Base-by-base conservation (phyloP, 1,140 invertebrate genomes). In the Caenorhabditis brenneri region DNA sequence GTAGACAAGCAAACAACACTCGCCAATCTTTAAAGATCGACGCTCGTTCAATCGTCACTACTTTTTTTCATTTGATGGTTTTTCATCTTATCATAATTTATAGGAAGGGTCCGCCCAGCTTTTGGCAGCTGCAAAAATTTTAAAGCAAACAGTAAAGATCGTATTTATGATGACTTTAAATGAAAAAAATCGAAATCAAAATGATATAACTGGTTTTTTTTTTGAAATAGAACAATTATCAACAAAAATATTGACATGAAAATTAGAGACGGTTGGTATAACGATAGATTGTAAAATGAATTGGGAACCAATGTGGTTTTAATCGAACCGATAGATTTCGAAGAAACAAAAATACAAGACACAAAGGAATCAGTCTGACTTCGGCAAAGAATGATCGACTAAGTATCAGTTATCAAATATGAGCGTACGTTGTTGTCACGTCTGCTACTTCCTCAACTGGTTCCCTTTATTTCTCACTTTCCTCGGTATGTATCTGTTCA, bases 371-470 rank as follows among this genome's bases (percentile, higher is more conserved):
- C n/a, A n/a, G n/a, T n/a, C n/a, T 10, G 0, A 16, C 9, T 29
- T 55, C 53, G 53, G 5, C 53, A 55, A 55, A 55, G 53, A 55
- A 55, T 55, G 53, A 55, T 55, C 6, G 53, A 55, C 53, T 55
- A 55, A 55, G 27, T 78, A 78, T 78, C 36, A 69, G 22, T 22
- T 27, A 69, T 27, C 69, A 78, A 78, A 36, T 36, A 78, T 78
- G 69, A 78, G 33, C 19, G 19, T 29, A 78, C 69, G n/a, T 78
- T 78, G 69, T 22, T 79, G 31, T 80, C 53, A 29, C 16, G n/a
- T 27, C n/a, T 4, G 24, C n/a, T n/a, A n/a, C n/a, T 31, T 29
- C 2, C 24, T 29, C 24, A 58, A 58, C 53, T 58, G 10, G 24
- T 58, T 58, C 24, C 53, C 6, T 29, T 29, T 29, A 6, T 24